A percentile compares a stretch with the other conserved stretches of the same genome.
Evolutionary conservation across 1,140 invertebrate genomes (phyloP).

Genomic region (Psix sp.): DNA sequence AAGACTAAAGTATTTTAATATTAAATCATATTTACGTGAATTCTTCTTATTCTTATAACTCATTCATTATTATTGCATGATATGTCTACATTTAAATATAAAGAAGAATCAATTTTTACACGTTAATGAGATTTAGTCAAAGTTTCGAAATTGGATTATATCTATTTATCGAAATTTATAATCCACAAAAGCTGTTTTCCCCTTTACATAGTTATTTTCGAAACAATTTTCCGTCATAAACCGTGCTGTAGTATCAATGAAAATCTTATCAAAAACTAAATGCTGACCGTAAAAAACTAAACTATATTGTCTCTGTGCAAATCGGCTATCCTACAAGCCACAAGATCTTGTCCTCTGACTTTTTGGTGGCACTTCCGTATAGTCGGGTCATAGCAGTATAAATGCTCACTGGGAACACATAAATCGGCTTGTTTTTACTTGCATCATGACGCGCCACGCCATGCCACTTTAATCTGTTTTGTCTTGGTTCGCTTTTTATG

Average conservation of each 20-base stretch:
- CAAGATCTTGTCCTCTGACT: conserved; percentile 39
- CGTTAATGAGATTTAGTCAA: too few species aligned
- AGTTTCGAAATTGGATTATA: too few species aligned
- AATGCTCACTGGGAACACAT: conserved; percentile 44
- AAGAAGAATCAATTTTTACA: too few species aligned
- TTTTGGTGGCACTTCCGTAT: conserved; percentile 41
- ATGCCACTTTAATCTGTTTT: conserved; percentile 56
- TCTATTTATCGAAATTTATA: too few species aligned
- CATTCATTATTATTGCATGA: too few species aligned
- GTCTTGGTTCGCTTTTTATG: conserved; percentile 45
- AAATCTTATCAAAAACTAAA: conserved; percentile 14
- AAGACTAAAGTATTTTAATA: too few species aligned
- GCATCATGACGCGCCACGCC: conserved; percentile 45
- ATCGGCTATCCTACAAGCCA: conserved; percentile 17
- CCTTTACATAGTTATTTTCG: too few species aligned
- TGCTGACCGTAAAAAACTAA: conserved; percentile 11
- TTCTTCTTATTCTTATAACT: too few species aligned
- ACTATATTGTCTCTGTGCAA: conserved; percentile 24
- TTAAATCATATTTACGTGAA: too few species aligned
- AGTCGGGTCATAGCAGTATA: conserved; percentile 33
- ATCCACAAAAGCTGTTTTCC: too few species aligned
- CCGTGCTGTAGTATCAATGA: conserved; percentile 1
- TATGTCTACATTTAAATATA: too few species aligned
- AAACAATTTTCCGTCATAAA: too few species aligned
- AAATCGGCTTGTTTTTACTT: conserved; percentile 48